Percentiles rank a stretch among this genome's conserved stretches.
phyloP scores from a whole-genome alignment of 2,797 vertebrate genomes.

The Crenuchus spilurus region DNA sequence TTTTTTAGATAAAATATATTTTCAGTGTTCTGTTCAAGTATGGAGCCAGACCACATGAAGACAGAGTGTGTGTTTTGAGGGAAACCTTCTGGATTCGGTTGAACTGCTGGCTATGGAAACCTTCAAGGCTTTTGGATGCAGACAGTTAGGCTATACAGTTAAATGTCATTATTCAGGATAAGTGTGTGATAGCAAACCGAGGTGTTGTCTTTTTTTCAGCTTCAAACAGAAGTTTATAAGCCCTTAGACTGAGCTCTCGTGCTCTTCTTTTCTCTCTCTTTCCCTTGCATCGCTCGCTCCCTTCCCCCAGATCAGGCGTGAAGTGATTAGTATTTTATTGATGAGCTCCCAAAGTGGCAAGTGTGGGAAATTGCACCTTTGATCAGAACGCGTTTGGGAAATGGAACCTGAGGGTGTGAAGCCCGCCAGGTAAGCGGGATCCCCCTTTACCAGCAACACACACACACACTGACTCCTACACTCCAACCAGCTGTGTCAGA shows the following conservation, averaged over 20 bases:
- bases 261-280: neutral
- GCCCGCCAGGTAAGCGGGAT: slow-evolving; percentile 71
- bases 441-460: neutral
- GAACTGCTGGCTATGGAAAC: neutral
- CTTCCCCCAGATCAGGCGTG: slow-evolving; percentile 69
- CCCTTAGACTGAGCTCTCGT: slow-evolving; percentile 57
- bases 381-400: slow-evolving; percentile 79
- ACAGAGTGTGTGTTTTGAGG: neutral
- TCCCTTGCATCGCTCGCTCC: slow-evolving; percentile 10
- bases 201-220: slow-evolving; percentile 51
- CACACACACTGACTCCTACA: slow-evolving; percentile 10
- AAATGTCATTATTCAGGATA: slow-evolving; percentile 50
- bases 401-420: slow-evolving; percentile 75
- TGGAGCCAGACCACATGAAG: neutral
- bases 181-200: slow-evolving; percentile 30
- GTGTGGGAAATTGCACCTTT: slow-evolving; percentile 83
- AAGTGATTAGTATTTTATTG: slow-evolving; percentile 85
- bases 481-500: slow-evolving; percentile 9
- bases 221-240: slow-evolving; percentile 72
- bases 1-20: no score
- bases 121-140: slow-evolving; percentile 13
- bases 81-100: no score
- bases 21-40: no score
- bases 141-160: slow-evolving; percentile 42
- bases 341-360: slow-evolving; percentile 82